phyloP scores from a whole-genome alignment of 1,140 invertebrate species.

The Drosophila suzukii region DNA sequence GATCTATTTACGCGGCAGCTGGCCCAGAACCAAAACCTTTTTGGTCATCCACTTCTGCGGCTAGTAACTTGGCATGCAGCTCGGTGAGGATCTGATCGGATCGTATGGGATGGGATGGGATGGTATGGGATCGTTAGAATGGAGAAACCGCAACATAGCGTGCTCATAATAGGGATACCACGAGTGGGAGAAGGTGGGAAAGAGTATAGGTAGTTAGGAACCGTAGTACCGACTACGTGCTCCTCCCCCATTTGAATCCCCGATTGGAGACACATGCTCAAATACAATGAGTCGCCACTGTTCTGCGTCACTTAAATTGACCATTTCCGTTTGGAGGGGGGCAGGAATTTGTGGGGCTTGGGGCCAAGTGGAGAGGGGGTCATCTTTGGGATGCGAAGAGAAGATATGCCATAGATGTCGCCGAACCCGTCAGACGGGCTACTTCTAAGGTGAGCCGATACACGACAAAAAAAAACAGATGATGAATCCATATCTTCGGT shows the following conservation, averaged over 20 bases:
- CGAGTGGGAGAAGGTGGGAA: background rate
- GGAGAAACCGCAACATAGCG: conserved; percentile 37
- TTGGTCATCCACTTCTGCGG: conserved; percentile 26
- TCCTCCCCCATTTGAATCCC: conserved; percentile 12
- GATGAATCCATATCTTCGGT: background rate
- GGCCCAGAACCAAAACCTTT: conserved; percentile 14
- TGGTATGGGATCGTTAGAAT: conserved; percentile 23
- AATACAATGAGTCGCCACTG: conserved; percentile 62
- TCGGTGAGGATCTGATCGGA: conserved; percentile 16
- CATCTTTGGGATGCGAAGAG: background rate
- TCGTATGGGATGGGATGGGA: background rate
- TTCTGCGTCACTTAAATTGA: conserved; percentile 68
- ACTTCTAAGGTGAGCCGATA: conserved; percentile 22
- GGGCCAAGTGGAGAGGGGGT: background rate
- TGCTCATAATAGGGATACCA: conserved; percentile 37
- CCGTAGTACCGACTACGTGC: conserved; percentile 4
- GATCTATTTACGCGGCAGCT: conserved; percentile 34
- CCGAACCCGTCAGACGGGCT: conserved; percentile 15
- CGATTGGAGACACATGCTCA: conserved; percentile 32
- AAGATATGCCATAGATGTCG: conserved; percentile 34
- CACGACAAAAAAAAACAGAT: conserved; percentile 9
- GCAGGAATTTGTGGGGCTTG: background rate
- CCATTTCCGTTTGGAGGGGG: conserved; percentile 54
- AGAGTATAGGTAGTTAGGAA: background rate
- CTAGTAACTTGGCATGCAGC: conserved; percentile 30